phyloP scores from a whole-genome alignment of 2,113 vertebrate species.

The Epinephelus lanceolatus region DNA sequence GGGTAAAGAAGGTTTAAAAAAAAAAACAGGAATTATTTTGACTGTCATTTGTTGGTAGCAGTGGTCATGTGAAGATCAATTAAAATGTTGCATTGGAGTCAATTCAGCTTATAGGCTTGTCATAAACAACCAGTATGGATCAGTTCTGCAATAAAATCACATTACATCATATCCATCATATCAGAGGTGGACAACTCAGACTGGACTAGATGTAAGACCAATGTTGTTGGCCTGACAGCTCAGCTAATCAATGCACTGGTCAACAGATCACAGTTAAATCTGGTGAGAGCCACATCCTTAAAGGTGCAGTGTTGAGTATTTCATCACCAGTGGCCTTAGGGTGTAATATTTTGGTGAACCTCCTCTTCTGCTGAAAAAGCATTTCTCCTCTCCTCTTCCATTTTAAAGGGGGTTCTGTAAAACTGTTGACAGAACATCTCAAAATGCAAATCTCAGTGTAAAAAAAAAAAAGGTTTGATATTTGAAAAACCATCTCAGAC shows the following conservation, averaged over 20 bases:
- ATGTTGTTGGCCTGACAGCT: neutral
- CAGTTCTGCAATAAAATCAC: slow-evolving; percentile 35
- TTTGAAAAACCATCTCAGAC: no score
- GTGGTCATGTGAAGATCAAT: neutral
- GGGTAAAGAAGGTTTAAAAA: neutral
- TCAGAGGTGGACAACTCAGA: neutral
- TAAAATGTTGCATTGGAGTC: slow-evolving; percentile 4
- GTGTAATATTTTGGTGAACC: no score
- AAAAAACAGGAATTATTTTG: neutral
- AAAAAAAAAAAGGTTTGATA: no score
- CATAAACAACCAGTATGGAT: slow-evolving; percentile 25
- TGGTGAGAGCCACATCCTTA: neutral
- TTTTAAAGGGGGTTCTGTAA: no score
- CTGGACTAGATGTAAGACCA: slow-evolving; percentile 5
- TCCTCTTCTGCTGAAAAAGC: no score
- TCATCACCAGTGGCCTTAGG: no score
- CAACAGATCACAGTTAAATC: slow-evolving; percentile 11
- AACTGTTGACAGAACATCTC: no score
- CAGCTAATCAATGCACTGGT: slow-evolving; percentile 4
- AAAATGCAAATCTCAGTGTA: no score
- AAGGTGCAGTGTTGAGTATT: no score
- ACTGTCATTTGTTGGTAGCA: neutral
- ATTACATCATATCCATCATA: slow-evolving; percentile 15
- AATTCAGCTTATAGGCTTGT: slow-evolving; percentile 7
- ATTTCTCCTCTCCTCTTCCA: no score